Evolutionary conservation across 2,888 invertebrate species (phyloP).

Genomic region (Hedya salicella): DNA sequence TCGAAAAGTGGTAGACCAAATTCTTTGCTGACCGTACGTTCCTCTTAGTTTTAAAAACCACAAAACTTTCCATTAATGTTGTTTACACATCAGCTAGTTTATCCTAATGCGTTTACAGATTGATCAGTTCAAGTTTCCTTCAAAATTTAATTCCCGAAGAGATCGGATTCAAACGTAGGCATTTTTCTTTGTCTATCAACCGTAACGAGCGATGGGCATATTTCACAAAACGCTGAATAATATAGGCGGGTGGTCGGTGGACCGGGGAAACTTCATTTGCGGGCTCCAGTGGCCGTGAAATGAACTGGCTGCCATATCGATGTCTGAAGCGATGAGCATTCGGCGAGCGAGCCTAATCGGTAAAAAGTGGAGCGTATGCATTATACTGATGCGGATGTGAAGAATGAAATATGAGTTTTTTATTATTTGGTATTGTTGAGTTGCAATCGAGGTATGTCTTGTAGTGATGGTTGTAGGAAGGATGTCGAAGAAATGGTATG

Average conservation of each 20-base stretch:
- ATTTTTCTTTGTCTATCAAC: constrained; percentile 20
- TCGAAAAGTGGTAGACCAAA: too few species aligned
- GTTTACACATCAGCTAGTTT: too few species aligned
- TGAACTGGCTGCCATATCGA: constrained; percentile 73
- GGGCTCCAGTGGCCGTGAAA: constrained; percentile 83
- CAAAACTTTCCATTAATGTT: too few species aligned
- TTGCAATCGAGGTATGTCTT: too few species aligned
- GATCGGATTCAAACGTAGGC: constrained; percentile 14
- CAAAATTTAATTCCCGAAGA: not conserved
- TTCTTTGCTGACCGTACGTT: too few species aligned
- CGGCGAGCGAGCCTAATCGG: not conserved
- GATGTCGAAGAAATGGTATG: too few species aligned
- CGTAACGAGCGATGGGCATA: constrained; percentile 18
- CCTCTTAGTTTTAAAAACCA: too few species aligned
- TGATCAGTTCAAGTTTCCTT: not conserved
- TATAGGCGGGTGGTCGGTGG: constrained; percentile 64
- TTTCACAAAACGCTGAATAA: constrained; percentile 33
- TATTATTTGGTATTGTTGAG: not conserved
- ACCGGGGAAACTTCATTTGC: constrained; percentile 84
- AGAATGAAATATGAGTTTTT: not conserved
- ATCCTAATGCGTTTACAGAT: not conserved
- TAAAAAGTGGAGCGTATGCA: not conserved
- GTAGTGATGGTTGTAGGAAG: too few species aligned
- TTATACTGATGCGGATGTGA: constrained; percentile 1
- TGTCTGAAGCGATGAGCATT: constrained; percentile 50